Percentiles rank a stretch among this genome's conserved stretches.
Conservation (phyloP, 2,113 vertebrate species). For the Maccullochella peelii region DNA sequence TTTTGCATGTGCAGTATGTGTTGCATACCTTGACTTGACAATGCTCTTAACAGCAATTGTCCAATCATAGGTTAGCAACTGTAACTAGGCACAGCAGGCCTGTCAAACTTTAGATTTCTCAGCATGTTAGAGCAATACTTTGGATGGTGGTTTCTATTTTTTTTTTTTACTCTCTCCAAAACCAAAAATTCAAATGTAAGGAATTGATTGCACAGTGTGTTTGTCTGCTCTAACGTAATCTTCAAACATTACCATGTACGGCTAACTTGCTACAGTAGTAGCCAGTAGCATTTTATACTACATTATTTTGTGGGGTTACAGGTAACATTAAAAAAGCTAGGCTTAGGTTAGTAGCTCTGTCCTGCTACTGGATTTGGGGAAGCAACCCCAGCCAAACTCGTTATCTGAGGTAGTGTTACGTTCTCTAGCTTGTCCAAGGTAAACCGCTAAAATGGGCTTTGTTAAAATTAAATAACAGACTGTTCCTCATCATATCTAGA, state of each 20-base stretch:
- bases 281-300: not conserved
- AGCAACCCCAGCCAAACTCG: too few species aligned
- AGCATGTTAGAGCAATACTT: not conserved
- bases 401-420: too few species aligned
- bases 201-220: not conserved
- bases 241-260: not conserved
- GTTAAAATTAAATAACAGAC: too few species aligned
- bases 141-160: not conserved
- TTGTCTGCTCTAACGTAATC: not conserved
- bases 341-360: too few species aligned
- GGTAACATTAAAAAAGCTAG: not conserved
- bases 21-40: not conserved
- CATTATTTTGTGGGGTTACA: not conserved
- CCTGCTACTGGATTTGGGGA: too few species aligned
- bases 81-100: not conserved
- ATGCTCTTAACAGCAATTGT: not conserved
- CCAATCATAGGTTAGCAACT: not conserved
- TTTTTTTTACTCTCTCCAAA: not conserved
- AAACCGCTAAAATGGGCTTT: too few species aligned
- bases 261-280: not conserved
- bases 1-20: not conserved
- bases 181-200: not conserved
- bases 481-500: too few species aligned
- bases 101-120: not conserved
- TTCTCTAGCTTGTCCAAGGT: too few species aligned